phyloP scores from a whole-genome alignment of 2,888 invertebrate species.

The Melolontha melolontha region DNA sequence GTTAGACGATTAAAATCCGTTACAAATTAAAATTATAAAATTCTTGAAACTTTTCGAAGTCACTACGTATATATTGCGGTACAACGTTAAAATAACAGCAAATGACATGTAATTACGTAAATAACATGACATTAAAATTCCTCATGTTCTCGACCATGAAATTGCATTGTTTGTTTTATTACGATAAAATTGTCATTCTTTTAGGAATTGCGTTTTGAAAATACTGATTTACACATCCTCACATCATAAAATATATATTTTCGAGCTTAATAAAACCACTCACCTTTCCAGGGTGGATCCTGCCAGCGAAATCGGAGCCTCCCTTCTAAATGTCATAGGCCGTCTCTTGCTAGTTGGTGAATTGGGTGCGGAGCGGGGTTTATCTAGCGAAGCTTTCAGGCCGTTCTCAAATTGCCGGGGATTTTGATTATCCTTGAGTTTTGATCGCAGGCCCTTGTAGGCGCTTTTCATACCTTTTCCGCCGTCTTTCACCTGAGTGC shows the following conservation, averaged over 20 bases:
- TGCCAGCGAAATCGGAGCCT: constrained; percentile 60
- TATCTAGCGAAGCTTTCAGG: constrained; percentile 57
- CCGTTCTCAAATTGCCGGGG: constrained; percentile 61
- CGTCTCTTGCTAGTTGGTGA: constrained; percentile 73
- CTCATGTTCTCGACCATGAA: no score
- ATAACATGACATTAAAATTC: no score
- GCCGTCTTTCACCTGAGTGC: constrained; percentile 75
- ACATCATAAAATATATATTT: not conserved
- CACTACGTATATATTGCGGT: no score
- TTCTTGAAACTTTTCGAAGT: no score
- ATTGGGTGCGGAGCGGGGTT: constrained; percentile 75
- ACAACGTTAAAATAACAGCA: no score
- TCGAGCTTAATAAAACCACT: constrained; percentile 25
- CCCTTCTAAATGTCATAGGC: constrained; percentile 63
- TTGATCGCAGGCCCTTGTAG: constrained; percentile 80
- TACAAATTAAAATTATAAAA: no score
- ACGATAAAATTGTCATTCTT: not conserved
- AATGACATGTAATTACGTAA: no score
- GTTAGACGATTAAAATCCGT: no score
- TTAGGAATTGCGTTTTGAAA: not conserved
- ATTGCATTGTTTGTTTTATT: no score
- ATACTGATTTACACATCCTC: not conserved
- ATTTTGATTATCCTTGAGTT: constrained; percentile 66
- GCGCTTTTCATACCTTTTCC: constrained; percentile 83
- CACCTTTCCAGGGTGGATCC: constrained; percentile 60